A percentile compares a stretch with the other conserved stretches of the same genome.
These are phyloP conservation scores for Sylvia atricapilla DNA, from an alignment of 2,113 vertebrate species.

Conservation along the genomic window DNA sequence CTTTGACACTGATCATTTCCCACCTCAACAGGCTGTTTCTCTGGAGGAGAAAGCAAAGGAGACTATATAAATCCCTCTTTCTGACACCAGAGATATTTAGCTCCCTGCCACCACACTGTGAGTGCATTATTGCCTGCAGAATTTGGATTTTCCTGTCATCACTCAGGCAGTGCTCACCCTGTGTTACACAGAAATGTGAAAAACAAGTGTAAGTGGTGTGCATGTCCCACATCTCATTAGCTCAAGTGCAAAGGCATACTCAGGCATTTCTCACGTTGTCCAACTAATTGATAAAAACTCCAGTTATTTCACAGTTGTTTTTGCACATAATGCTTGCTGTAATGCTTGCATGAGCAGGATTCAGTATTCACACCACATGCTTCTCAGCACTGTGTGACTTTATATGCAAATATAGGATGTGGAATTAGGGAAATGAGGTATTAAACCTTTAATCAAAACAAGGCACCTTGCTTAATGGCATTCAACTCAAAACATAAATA, in stretches of 20 bases:
- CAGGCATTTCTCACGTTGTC: background rate
- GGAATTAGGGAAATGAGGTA: background rate
- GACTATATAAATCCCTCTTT: background rate
- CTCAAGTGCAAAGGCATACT: background rate
- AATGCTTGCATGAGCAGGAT: background rate
- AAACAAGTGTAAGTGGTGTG: background rate
- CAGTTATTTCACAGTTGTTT: background rate
- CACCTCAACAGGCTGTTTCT: background rate
- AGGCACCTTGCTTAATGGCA: background rate
- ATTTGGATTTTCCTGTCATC: background rate
- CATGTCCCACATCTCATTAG: background rate
- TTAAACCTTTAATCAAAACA: background rate
- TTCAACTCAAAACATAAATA: background rate
- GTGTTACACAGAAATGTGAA: background rate
- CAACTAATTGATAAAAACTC: background rate
- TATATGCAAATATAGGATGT: background rate
- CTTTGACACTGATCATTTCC: background rate
- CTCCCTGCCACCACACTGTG: fast-evolving
- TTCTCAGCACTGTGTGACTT: background rate
- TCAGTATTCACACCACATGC: background rate
- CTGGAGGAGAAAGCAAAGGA: background rate
- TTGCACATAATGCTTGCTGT: background rate
- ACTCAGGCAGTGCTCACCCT: background rate
- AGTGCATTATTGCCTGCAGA: background rate
- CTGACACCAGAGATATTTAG: background rate